Conservation (phyloP, 64 coral and sea anemone genomes). For the Actinia tenebrosa region DNA sequence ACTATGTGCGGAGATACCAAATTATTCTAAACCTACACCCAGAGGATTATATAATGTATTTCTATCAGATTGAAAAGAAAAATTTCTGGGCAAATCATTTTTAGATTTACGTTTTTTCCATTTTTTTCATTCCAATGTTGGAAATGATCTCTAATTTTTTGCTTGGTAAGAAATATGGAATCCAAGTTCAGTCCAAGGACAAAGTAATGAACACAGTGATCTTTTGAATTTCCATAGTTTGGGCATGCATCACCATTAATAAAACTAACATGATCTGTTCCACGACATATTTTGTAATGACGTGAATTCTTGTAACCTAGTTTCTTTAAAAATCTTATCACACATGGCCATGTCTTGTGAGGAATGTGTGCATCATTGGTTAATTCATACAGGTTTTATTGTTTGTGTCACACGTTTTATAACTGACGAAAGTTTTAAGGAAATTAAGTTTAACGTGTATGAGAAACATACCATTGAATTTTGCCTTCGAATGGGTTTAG, state of each 20-base stretch:
- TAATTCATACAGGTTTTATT: background rate
- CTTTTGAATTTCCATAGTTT: background rate
- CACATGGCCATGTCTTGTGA: background rate
- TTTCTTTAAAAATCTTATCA: constrained; percentile 10
- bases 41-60: too few species aligned
- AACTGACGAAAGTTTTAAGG: too few species aligned
- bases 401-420: too few species aligned
- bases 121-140: constrained; percentile 45
- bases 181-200: constrained; percentile 52
- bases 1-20: too few species aligned
- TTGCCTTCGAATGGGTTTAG: too few species aligned
- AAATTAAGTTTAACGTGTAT: too few species aligned
- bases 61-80: too few species aligned
- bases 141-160: constrained; percentile 41
- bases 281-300: background rate
- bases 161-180: constrained; percentile 24
- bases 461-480: too few species aligned
- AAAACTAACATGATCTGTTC: background rate
- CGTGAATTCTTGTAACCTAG: background rate
- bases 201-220: constrained; percentile 26
- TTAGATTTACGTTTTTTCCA: constrained; percentile 22
- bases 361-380: background rate
- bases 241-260: background rate
- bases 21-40: too few species aligned
- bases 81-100: too few species aligned